Evolutionary conservation across 2,113 vertebrate species (phyloP), one percentile per base, ranked within the genome.

Genomic region (Microcebus lehilahytsara): DNA sequence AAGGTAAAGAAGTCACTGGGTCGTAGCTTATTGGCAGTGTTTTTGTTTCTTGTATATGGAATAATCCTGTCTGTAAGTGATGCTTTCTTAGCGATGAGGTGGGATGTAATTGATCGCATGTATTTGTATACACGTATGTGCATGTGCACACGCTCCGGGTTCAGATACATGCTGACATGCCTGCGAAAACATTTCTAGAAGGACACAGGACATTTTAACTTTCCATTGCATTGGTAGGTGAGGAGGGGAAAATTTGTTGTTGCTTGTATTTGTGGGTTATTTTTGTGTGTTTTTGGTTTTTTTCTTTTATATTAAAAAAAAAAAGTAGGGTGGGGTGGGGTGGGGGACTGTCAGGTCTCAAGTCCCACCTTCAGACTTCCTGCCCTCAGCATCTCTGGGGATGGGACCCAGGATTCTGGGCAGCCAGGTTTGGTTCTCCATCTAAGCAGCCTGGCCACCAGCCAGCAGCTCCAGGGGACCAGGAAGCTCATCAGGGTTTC

Each of bases 151-250:
- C 20, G 11, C 9, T 17, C 46, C 51, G 6, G 40, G 16, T n/a
- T 34, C 3, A 6, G 37, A 30, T 42, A 7, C 30, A 27, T 89
- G 60, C 72, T 71, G 72, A 3, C 74, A 22, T n/a, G 53, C 37
- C 49, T 27, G 16, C 58, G 79, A 77, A 86, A 69, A 72, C 40
- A 34, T 90, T 96, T 94, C 87, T 56, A 19, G 74, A 79, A 88
- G 40, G 78, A 64, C 56, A 40, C 23, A 72, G 62, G 66, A 74
- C 34, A 42, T 86, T 32, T 46, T 49, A 79, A 72, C 40, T 53
- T 69, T 20, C 5, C 0, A 32, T 60, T 51, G 11, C 6, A 3
- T n/a, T 49, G 17, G 9, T 23, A 27, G 32, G 34, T 30, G 27
- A 83, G 32, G 34, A 58, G 6, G 17, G 58, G 19, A 49, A 85